phyloP scores from a whole-genome alignment of 2,888 invertebrate species.

The Andrena trimmerana region DNA sequence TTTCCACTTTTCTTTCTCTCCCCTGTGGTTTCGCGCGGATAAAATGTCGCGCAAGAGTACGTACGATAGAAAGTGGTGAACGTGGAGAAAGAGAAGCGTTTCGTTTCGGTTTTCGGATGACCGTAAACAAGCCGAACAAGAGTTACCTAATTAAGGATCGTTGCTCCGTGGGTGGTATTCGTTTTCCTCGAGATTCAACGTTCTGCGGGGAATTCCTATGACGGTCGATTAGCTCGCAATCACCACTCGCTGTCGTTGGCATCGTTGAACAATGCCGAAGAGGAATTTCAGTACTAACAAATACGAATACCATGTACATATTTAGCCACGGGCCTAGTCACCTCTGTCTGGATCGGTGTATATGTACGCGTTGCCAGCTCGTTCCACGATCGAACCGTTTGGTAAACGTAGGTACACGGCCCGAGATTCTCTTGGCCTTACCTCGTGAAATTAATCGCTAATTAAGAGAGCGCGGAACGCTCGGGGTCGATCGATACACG shows the following conservation, averaged over 20 bases:
- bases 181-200: slow-evolving; percentile 13
- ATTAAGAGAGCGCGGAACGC: slow-evolving; percentile 1
- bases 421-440: background rate
- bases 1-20: background rate
- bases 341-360: background rate
- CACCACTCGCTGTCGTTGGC: background rate
- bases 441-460: background rate
- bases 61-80: background rate
- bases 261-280: slow-evolving; percentile 8
- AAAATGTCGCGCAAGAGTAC: background rate
- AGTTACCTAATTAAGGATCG: slow-evolving; percentile 6
- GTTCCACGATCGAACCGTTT: background rate
- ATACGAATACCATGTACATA: too few species aligned
- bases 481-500: slow-evolving; percentile 28
- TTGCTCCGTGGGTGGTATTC: slow-evolving; percentile 22
- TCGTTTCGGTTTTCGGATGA: background rate
- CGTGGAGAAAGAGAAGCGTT: background rate
- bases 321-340: background rate
- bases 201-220: slow-evolving; percentile 20
- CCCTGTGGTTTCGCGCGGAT: background rate
- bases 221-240: background rate
- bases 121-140: slow-evolving; percentile 8
- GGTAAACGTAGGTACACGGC: slow-evolving; percentile 8
- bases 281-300: too few species aligned
- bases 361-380: background rate